Conservation (phyloP, 2,797 vertebrate genomes). For the Morus bassanus region DNA sequence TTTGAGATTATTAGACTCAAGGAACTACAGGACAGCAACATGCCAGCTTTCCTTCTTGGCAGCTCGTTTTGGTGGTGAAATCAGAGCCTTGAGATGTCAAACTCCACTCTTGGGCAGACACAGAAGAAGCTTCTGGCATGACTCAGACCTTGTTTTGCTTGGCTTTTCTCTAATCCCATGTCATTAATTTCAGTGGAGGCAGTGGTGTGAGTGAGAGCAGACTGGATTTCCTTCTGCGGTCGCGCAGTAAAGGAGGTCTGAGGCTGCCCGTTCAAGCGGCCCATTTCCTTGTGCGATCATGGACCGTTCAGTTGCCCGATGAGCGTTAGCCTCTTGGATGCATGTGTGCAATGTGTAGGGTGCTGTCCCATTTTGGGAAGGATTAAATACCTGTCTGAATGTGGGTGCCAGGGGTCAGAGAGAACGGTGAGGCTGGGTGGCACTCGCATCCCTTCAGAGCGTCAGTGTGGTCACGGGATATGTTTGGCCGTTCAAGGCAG, state of each 20-base stretch:
- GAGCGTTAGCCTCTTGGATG: neutral
- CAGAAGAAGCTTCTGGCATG: neutral
- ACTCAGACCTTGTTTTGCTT: constrained; percentile 33
- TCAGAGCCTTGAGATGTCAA: neutral
- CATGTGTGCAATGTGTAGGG: fast-evolving
- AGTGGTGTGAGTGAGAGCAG: neutral
- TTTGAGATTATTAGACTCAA: neutral
- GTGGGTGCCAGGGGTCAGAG: neutral
- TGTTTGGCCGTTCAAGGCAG: neutral
- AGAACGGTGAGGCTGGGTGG: neutral
- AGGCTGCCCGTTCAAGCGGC: neutral
- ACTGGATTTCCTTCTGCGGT: neutral
- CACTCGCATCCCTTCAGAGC: neutral
- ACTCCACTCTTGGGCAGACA: neutral
- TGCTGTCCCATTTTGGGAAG: neutral
- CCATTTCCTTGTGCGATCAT: fast-evolving
- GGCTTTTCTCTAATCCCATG: neutral
- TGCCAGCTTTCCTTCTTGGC: constrained; percentile 1
- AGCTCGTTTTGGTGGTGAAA: neutral
- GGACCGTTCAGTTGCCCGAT: fast-evolving
- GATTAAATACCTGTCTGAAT: neutral
- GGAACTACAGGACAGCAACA: neutral
- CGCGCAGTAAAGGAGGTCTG: neutral
- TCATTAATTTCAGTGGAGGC: neutral
- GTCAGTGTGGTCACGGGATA: neutral